phyloP scores from a whole-genome alignment of 2,113 vertebrate species.

The Collichthys lucidus region DNA sequence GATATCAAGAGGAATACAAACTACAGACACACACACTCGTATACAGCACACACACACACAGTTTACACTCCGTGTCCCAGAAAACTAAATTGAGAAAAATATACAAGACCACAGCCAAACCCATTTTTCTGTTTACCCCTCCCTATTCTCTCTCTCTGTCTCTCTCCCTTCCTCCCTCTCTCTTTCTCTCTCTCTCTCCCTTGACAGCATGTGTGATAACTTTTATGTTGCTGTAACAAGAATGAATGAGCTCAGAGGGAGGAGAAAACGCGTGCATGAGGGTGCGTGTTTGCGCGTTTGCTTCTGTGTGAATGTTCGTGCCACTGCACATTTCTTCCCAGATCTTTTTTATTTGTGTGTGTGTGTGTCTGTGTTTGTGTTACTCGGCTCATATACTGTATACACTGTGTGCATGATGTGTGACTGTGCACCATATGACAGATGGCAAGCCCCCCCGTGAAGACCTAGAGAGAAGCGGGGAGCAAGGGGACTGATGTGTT shows the following conservation, averaged over 20 bases:
- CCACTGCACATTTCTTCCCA: conserved; percentile 10
- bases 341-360: neutral
- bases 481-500: conserved; percentile 65
- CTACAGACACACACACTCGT: neutral
- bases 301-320: conserved; percentile 4
- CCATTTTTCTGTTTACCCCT: conserved; percentile 5
- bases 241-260: conserved; percentile 63
- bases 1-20: conserved; percentile 14
- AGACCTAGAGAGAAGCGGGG: conserved; percentile 52
- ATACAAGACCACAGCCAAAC: conserved; percentile 43
- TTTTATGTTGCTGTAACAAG: conserved; percentile 67
- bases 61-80: conserved; percentile 38
- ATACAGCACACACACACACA: conserved; percentile 14
- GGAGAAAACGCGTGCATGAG: conserved; percentile 7
- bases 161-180: neutral
- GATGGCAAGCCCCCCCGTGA: conserved; percentile 69
- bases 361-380: conserved; percentile 6
- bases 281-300: neutral
- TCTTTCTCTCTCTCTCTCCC: conserved; percentile 11
- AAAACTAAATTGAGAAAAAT: conserved; percentile 64
- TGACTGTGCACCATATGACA: conserved; percentile 59
- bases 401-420: conserved; percentile 8
- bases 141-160: neutral
- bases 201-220: conserved; percentile 57
- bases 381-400: conserved; percentile 22